Conservation (phyloP, 2,797 vertebrate genomes). For the Natrix natrix region DNA sequence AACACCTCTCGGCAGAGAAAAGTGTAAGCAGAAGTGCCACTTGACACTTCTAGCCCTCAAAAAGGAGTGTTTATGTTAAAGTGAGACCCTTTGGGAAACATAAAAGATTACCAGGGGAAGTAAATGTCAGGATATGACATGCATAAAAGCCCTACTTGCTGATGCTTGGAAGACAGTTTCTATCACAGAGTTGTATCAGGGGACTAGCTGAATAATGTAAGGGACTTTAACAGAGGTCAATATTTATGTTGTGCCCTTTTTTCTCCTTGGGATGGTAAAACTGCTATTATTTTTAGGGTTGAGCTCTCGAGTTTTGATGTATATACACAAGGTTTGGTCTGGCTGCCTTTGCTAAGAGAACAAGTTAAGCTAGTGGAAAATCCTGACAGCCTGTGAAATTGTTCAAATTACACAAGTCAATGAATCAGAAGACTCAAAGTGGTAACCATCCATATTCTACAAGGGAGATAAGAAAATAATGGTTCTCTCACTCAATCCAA, state of each 20-base stretch:
- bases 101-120: conserved; percentile 35
- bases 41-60: conserved; percentile 33
- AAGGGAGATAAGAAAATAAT: neutral
- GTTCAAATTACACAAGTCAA: conserved; percentile 2
- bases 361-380: conserved; percentile 28
- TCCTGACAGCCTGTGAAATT: conserved; percentile 9
- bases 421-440: neutral
- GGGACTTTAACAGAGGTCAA: conserved; percentile 25
- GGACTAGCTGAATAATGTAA: conserved; percentile 27
- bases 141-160: conserved; percentile 28
- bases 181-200: conserved; percentile 16
- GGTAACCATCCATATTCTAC: neutral
- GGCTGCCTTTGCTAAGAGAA: conserved; percentile 30
- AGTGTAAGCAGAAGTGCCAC: conserved; percentile 51
- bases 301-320: neutral
- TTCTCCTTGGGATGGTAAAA: conserved; percentile 9
- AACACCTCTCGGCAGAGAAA: conserved; percentile 40
- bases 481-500: neutral
- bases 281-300: conserved; percentile 6
- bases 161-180: conserved; percentile 40
- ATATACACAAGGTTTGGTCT: neutral
- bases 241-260: conserved; percentile 2
- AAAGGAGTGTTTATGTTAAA: conserved; percentile 43
- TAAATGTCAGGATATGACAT: conserved; percentile 42
- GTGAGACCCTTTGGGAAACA: conserved; percentile 42